Evolutionary conservation across 2,797 vertebrate species (phyloP).

Genomic region (Scolopax rusticola): DNA sequence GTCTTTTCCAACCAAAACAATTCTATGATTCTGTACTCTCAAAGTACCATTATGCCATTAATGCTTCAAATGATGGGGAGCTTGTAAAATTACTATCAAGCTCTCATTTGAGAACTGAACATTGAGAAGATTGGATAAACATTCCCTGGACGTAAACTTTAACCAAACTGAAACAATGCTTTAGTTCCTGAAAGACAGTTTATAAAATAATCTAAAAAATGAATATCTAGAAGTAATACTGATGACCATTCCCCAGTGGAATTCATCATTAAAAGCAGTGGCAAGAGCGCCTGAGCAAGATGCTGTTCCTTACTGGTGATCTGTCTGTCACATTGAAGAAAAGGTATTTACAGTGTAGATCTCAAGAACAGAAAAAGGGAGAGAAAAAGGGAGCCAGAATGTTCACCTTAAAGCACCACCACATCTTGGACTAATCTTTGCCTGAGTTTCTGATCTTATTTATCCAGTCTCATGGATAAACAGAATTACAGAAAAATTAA

Average conservation of each 20-base stretch:
- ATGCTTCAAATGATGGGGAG: background rate
- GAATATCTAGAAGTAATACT: background rate
- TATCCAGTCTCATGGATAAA: background rate
- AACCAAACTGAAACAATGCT: background rate
- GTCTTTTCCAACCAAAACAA: background rate
- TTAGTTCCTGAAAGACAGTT: background rate
- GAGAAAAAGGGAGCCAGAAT: background rate
- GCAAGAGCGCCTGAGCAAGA: background rate
- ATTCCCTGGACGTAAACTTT: background rate
- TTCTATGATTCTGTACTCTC: background rate
- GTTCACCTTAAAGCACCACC: background rate
- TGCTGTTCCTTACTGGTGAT: background rate
- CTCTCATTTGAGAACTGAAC: background rate
- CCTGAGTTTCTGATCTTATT: background rate
- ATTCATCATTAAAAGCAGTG: background rate
- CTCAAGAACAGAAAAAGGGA: background rate
- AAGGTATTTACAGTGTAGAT: background rate
- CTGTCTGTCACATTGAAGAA: background rate
- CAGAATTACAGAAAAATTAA: constrained; percentile 14
- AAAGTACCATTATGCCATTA: background rate
- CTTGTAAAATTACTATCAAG: background rate
- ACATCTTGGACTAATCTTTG: background rate
- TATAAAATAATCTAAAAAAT: background rate
- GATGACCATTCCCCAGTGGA: background rate
- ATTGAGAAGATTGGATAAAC: background rate